phyloP scores from a whole-genome alignment of 2,113 vertebrate species.

The Corvus moneduloides region DNA sequence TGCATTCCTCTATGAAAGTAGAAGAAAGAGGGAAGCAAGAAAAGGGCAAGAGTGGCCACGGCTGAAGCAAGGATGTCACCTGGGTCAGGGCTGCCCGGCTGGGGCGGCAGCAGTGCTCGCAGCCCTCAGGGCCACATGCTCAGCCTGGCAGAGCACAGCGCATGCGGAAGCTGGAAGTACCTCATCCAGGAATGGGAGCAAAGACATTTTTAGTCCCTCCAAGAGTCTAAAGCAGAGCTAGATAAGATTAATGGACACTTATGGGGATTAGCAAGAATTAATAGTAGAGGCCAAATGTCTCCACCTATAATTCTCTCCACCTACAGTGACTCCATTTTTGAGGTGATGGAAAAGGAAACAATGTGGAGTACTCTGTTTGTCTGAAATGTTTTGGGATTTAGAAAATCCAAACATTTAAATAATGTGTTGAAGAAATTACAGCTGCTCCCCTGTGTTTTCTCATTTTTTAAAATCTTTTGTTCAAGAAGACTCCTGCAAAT shows the following conservation, averaged over 20 bases:
- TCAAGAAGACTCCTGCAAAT: background rate
- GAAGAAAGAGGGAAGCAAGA: background rate
- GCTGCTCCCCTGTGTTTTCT: background rate
- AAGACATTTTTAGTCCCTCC: background rate
- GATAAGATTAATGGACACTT: background rate
- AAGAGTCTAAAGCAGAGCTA: background rate
- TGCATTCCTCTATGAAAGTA: rapidly evolving
- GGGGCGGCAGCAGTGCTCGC: rapidly evolving
- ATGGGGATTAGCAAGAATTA: background rate
- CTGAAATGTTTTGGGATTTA: background rate
- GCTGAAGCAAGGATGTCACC: background rate
- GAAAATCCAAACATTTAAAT: background rate
- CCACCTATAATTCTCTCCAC: background rate
- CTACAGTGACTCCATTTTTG: background rate
- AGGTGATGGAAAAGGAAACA: background rate
- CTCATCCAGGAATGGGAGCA: background rate
- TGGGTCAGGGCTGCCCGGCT: background rate
- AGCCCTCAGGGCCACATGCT: rapidly evolving
- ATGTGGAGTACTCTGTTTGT: background rate
- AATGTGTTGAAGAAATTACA: background rate
- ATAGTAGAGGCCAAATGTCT: background rate
- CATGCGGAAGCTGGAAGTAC: background rate
- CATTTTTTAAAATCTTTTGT: background rate
- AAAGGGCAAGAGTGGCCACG: background rate
- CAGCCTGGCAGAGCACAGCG: background rate